Evolutionary conservation across 2,797 vertebrate species (phyloP).

Genomic region (Smutsia temminckii): DNA sequence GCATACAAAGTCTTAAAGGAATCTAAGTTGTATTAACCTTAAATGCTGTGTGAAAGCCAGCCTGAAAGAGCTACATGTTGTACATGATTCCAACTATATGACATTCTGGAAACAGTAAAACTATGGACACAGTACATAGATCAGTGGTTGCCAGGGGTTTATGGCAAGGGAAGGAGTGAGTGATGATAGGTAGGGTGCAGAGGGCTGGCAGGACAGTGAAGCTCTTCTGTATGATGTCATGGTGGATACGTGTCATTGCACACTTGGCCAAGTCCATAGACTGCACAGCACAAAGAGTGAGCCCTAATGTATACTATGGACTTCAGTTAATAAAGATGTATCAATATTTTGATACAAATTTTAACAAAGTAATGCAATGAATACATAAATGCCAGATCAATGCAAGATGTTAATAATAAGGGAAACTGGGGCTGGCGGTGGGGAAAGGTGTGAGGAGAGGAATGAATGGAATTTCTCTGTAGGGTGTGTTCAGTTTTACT

Average conservation of each 20-base stretch:
- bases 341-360: not conserved
- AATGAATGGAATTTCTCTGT: not conserved
- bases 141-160: not conserved
- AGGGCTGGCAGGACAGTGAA: not conserved
- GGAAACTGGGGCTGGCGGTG: accelerated
- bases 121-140: not conserved
- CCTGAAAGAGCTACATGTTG: too few relatives aligned
- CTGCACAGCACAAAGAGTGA: not conserved
- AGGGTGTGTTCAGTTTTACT: not conserved
- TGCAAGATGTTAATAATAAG: not conserved
- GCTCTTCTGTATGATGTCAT: not conserved
- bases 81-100: not conserved
- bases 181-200: not conserved
- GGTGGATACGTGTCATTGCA: too few relatives aligned
- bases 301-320: not conserved
- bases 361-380: too few relatives aligned
- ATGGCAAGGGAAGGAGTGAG: not conserved
- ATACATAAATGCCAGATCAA: not conserved
- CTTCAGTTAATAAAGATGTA: not conserved
- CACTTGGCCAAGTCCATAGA: not conserved
- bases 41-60: not conserved
- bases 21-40: too few relatives aligned
- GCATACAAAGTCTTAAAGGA: not conserved
- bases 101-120: not conserved
- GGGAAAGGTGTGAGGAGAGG: not conserved